These are phyloP conservation scores for Gymnoscelis rufifasciata DNA, from an alignment of 2,888 invertebrate genomes.

Conservation along the genomic window DNA sequence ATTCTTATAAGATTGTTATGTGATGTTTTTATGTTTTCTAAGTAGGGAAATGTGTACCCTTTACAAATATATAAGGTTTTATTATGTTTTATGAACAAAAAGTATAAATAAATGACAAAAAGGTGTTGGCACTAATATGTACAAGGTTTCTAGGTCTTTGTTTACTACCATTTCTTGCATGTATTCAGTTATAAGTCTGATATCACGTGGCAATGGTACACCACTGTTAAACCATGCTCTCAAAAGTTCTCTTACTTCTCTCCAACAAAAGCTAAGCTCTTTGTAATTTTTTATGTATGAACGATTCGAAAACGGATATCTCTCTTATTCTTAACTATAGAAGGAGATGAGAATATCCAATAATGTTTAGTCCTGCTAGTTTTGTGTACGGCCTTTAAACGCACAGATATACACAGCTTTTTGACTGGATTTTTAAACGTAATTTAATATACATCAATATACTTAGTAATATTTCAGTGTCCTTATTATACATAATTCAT, in stretches of 20 bases:
- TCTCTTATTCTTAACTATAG: conserved; percentile 18
- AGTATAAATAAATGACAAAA: too few relatives aligned
- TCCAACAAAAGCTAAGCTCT: conserved; percentile 58
- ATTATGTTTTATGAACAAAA: too few relatives aligned
- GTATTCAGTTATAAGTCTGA: conserved; percentile 80
- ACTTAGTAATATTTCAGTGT: conserved; percentile 33
- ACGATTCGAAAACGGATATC: conserved; percentile 16
- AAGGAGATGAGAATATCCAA: conserved; percentile 19
- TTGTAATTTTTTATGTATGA: conserved; percentile 23
- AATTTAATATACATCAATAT: conserved; percentile 37
- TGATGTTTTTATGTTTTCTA: too few relatives aligned
- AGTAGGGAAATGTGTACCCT: too few relatives aligned
- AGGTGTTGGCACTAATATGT: conserved; percentile 73
- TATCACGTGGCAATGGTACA: conserved; percentile 81
- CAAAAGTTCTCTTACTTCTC: conserved; percentile 71
- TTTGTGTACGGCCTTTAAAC: conserved; percentile 34
- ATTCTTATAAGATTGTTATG: too few relatives aligned
- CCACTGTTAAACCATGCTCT: conserved; percentile 83
- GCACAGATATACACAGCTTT: conserved; percentile 43
- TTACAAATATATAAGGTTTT: too few relatives aligned
- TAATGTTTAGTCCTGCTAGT: conserved; percentile 40
- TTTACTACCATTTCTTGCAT: conserved; percentile 62
- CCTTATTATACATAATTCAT: conserved; percentile 40
- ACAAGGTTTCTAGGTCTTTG: conserved; percentile 61
- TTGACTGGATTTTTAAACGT: conserved; percentile 33